A percentile compares a stretch with the other conserved stretches of the same genome.
Evolutionary conservation across 2,888 invertebrate species (phyloP).

Genomic region (Idaea aversata): DNA sequence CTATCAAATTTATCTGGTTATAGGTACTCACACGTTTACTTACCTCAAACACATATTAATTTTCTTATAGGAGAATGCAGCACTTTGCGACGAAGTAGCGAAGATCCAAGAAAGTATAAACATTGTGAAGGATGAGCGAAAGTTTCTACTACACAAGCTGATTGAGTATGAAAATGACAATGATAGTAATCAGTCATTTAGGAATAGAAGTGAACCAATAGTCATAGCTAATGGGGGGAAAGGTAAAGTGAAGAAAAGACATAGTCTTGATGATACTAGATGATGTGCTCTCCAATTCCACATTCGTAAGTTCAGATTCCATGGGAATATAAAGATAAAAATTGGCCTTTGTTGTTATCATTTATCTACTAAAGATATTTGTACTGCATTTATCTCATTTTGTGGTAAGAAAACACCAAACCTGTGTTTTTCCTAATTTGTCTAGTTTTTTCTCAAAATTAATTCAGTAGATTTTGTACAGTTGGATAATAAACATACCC

Average conservation of each 20-base stretch:
- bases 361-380: too few relatives aligned
- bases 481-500: too few relatives aligned
- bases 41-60: too few relatives aligned
- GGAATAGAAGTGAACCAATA: constrained; percentile 39
- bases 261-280: constrained; percentile 51
- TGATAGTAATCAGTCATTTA: constrained; percentile 45
- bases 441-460: too few relatives aligned
- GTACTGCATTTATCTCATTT: too few relatives aligned
- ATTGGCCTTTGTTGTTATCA: too few relatives aligned
- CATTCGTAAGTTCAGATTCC: constrained; percentile 2
- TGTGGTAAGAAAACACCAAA: too few relatives aligned
- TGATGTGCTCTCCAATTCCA: constrained; percentile 19
- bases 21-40: too few relatives aligned
- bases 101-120: constrained; percentile 90
- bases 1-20: neutral
- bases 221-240: constrained; percentile 52
- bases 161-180: constrained; percentile 82
- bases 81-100: constrained; percentile 93
- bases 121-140: constrained; percentile 90
- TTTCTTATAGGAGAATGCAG: constrained; percentile 86
- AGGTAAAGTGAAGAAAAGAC: constrained; percentile 56
- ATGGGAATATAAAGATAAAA: too few relatives aligned
- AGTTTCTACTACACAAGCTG: constrained; percentile 88
- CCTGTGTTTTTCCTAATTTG: too few relatives aligned
- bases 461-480: too few relatives aligned